Evolutionary conservation across 2,888 invertebrate genomes (phyloP).

Genomic region (Melipona bicolor): DNA sequence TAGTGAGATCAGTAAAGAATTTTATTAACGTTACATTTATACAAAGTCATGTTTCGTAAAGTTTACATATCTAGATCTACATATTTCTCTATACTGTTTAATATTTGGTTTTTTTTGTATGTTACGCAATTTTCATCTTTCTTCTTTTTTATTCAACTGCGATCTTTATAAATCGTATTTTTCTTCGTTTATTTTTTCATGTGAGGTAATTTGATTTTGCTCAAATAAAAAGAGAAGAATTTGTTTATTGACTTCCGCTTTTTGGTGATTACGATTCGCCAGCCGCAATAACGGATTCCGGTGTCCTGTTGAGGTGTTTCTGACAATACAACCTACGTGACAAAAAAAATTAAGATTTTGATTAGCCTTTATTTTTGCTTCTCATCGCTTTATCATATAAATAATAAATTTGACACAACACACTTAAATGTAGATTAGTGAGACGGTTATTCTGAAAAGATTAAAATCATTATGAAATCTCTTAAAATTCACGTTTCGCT

Average conservation of each 20-base stretch:
- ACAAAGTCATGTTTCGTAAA: slow-evolving; percentile 79
- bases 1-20: slow-evolving; percentile 82
- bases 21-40: slow-evolving; percentile 82
- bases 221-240: slow-evolving; percentile 82
- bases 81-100: slow-evolving; percentile 79
- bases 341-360: slow-evolving; percentile 17
- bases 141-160: slow-evolving; percentile 37
- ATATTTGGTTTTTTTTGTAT: slow-evolving; percentile 79
- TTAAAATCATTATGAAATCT: slow-evolving; percentile 46
- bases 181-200: slow-evolving; percentile 74
- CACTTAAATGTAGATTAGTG: slow-evolving; percentile 55
- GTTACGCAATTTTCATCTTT: slow-evolving; percentile 72
- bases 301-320: slow-evolving; percentile 64
- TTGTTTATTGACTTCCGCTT: slow-evolving; percentile 82
- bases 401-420: slow-evolving; percentile 49
- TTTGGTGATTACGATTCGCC: slow-evolving; percentile 79
- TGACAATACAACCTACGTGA: slow-evolving; percentile 65
- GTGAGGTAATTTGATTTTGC: slow-evolving; percentile 83
- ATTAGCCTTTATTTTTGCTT: slow-evolving; percentile 2
- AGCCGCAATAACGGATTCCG: slow-evolving; percentile 71
- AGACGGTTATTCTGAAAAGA: slow-evolving; percentile 59
- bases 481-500: slow-evolving; percentile 36
- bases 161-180: slow-evolving; percentile 28
- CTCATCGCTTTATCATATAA: background rate
- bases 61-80: slow-evolving; percentile 78